Evolutionary conservation across 2,113 vertebrate species (phyloP).

Genomic region (Otolemur garnettii): DNA sequence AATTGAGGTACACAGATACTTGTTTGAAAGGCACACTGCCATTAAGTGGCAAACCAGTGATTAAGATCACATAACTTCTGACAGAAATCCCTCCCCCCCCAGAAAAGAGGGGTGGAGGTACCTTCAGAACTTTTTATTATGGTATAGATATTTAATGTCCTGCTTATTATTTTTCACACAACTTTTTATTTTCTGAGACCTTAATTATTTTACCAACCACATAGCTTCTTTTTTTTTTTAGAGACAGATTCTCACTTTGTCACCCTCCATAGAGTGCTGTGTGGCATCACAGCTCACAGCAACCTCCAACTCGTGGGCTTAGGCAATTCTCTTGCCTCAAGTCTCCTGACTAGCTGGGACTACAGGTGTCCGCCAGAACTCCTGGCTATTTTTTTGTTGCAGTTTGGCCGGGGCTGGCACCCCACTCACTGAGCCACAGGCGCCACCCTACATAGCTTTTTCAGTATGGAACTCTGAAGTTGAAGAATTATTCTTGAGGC

Average conservation of each 20-base stretch:
- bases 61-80: not conserved
- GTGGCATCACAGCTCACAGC: too few relatives aligned
- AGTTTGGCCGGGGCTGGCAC: too few relatives aligned
- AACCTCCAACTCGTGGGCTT: too few relatives aligned
- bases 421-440: too few relatives aligned
- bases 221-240: not conserved
- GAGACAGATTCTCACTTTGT: too few relatives aligned
- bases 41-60: not conserved
- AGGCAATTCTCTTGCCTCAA: too few relatives aligned
- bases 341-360: too few relatives aligned
- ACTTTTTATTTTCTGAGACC: conserved; percentile 26
- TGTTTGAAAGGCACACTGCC: not conserved
- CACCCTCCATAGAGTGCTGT: too few relatives aligned
- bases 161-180: not conserved
- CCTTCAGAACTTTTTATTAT: conserved; percentile 6
- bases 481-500: conserved; percentile 25
- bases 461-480: not conserved
- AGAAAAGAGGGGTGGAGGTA: not conserved
- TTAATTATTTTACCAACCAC: not conserved
- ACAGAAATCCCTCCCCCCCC: not conserved
- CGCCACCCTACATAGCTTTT: not conserved
- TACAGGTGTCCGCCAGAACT: too few relatives aligned
- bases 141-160: not conserved
- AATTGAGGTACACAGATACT: not conserved
- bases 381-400: too few relatives aligned